phyloP scores from a whole-genome alignment of 2,797 vertebrate genomes.

The Gephyroberyx darwinii region DNA sequence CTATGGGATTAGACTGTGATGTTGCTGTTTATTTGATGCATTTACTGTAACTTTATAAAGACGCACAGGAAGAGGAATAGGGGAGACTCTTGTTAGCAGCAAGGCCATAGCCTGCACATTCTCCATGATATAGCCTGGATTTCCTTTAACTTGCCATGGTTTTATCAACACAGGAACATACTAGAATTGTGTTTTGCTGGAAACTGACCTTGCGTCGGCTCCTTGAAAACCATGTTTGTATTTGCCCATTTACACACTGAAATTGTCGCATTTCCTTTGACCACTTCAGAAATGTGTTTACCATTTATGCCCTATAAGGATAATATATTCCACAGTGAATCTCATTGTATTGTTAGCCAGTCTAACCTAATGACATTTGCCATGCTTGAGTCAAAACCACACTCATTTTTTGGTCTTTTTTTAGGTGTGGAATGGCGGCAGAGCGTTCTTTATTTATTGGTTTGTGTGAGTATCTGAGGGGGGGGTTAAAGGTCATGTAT shows the following conservation, averaged over 20 bases:
- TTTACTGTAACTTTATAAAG: constrained; percentile 82
- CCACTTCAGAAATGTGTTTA: background rate
- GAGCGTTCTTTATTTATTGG: constrained; percentile 55
- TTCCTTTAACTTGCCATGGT: constrained; percentile 25
- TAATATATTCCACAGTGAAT: background rate
- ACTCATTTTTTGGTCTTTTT: constrained; percentile 40
- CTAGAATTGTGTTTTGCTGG: constrained; percentile 37
- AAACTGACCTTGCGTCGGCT: constrained; percentile 10
- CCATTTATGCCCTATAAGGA: background rate
- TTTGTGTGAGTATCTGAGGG: constrained; percentile 70
- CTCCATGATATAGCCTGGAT: constrained; percentile 28
- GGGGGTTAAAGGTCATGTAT: constrained; percentile 29
- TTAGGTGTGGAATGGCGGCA: constrained; percentile 68
- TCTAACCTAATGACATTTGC: constrained; percentile 11
- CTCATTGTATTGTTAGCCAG: constrained; percentile 2
- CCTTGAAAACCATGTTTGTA: constrained; percentile 13
- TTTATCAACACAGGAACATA: constrained; percentile 30
- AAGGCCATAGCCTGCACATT: constrained; percentile 21
- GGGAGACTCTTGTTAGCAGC: constrained; percentile 38
- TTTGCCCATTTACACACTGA: constrained; percentile 13
- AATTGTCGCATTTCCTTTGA: background rate
- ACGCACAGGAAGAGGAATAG: constrained; percentile 60
- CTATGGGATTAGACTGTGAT: constrained; percentile 90
- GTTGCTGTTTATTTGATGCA: constrained; percentile 87
- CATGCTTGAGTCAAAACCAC: constrained; percentile 21